Conservation (phyloP, 2,113 vertebrate genomes). For the Ciconia maguari region DNA sequence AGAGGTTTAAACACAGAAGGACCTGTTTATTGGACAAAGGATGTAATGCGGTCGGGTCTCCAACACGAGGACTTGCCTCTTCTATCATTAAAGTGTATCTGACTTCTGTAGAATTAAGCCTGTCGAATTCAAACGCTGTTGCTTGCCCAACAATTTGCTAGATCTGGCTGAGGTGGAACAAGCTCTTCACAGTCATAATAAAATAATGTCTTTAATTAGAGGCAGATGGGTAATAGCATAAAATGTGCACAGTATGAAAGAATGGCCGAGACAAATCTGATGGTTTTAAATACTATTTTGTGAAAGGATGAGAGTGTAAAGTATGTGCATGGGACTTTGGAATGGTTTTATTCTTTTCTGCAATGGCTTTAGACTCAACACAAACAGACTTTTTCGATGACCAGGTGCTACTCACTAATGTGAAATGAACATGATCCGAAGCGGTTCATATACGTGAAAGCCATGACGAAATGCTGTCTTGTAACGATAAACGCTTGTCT, state of each 20-base stretch:
- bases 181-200: not conserved
- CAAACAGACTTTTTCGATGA: not conserved
- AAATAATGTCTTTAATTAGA: not conserved
- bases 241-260: not conserved
- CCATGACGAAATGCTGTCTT: not conserved
- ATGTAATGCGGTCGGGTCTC: not conserved
- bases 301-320: not conserved
- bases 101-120: not conserved
- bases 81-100: not conserved
- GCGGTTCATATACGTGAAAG: not conserved
- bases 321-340: not conserved
- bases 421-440: not conserved
- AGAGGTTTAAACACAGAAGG: not conserved
- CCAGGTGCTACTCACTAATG: not conserved
- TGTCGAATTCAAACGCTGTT: not conserved
- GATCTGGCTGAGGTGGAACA: not conserved
- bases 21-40: not conserved
- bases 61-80: accelerated
- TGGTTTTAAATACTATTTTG: not conserved
- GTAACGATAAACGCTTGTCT: not conserved
- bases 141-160: not conserved
- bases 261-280: not conserved
- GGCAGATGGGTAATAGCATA: not conserved
- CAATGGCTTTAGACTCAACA: not conserved
- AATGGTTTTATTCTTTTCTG: not conserved